Conservation (phyloP, 2,113 vertebrate genomes). For the Misgurnus mizolepis region DNA sequence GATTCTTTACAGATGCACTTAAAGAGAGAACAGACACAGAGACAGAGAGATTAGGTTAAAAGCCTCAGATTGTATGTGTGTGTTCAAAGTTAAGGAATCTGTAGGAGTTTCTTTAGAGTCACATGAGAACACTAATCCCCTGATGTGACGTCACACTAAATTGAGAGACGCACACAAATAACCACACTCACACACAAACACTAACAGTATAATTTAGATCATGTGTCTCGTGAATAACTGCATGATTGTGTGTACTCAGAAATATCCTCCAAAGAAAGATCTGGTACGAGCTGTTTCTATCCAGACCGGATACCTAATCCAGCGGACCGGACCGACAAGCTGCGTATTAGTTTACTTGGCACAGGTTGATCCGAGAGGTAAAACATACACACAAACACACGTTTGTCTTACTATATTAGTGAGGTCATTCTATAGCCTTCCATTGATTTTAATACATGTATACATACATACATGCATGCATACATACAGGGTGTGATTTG, state of each 20-base stretch:
- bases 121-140: conserved; percentile 10
- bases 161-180: neutral
- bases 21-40: neutral
- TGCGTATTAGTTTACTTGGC: conserved; percentile 91
- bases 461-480: no score
- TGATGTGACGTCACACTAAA: neutral
- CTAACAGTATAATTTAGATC: neutral
- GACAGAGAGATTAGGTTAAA: neutral
- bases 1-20: neutral
- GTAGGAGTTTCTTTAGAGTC: neutral
- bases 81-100: neutral
- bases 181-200: neutral
- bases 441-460: no score
- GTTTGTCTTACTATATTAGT: no score
- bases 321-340: conserved; percentile 80
- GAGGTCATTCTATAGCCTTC: no score
- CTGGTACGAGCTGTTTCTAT: conserved; percentile 91
- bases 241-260: conserved; percentile 69
- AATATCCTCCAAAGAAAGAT: conserved; percentile 92
- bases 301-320: conserved; percentile 92
- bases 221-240: neutral
- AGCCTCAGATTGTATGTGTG: neutral
- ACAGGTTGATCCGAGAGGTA: conserved; percentile 93
- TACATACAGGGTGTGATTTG: no score
- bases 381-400: conserved; percentile 2